phyloP scores from a whole-genome alignment of 2,113 vertebrate genomes.

The Hucho hucho region DNA sequence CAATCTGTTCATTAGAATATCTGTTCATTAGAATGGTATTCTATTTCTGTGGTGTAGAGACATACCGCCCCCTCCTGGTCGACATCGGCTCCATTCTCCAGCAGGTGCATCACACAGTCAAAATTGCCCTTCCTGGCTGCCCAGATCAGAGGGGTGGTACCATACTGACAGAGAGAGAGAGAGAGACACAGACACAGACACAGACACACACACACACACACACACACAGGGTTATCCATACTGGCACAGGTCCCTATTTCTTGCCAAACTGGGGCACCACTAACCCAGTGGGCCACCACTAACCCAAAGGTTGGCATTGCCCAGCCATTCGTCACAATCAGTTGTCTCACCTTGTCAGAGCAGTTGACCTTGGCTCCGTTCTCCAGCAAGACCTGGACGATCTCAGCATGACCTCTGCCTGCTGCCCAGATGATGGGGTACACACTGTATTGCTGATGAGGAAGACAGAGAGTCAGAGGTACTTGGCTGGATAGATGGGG shows the following conservation, averaged over 20 bases:
- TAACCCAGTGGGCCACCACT: not conserved
- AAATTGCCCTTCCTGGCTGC: conserved; percentile 92
- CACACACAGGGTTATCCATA: conserved; percentile 22
- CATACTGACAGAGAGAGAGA: conserved; percentile 76
- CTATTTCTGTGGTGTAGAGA: not conserved
- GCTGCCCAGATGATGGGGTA: conserved; percentile 98
- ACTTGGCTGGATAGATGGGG: not conserved
- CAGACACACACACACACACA: conserved; percentile 27
- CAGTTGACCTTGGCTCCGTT: conserved; percentile 96
- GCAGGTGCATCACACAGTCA: conserved; percentile 88
- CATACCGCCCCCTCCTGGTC: conserved; percentile 98
- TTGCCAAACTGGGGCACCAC: not conserved
- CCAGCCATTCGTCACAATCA: no score
- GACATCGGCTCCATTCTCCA: conserved; percentile 94
- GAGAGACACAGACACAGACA: conserved; percentile 14
- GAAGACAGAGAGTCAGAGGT: not conserved
- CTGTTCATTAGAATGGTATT: not conserved
- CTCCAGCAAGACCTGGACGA: conserved; percentile 86
- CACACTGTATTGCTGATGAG: conserved; percentile 89
- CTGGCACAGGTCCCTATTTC: not conserved
- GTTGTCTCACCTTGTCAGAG: conserved; percentile 87
- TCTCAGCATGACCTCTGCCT: conserved; percentile 87
- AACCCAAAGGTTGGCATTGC: conserved; percentile 12
- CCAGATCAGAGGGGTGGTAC: conserved; percentile 96
- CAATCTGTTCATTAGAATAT: not conserved